Percentiles rank a stretch among this genome's conserved stretches.
These are phyloP conservation scores for Amyelois transitella DNA, from an alignment of 1,140 invertebrate genomes.

Conservation along the genomic window DNA sequence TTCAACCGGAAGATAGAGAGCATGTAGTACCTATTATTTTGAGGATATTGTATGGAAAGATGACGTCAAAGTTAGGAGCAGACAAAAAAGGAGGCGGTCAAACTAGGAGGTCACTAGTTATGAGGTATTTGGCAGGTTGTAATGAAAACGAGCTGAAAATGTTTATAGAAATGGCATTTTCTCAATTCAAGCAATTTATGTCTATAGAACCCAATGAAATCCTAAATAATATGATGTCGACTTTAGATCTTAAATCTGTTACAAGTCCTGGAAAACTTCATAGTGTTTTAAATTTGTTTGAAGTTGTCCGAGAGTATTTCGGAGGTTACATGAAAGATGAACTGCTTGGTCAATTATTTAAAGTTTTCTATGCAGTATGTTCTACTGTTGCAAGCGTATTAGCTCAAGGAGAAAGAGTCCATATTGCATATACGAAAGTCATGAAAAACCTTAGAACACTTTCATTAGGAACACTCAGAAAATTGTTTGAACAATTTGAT, in stretches of 20 bases:
- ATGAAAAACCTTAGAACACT: slow-evolving; percentile 81
- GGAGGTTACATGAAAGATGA: slow-evolving; percentile 82
- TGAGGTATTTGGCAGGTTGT: slow-evolving; percentile 90
- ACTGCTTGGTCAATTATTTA: slow-evolving; percentile 81
- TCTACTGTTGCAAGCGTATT: slow-evolving; percentile 78
- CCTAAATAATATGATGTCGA: slow-evolving; percentile 58
- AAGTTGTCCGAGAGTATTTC: slow-evolving; percentile 89
- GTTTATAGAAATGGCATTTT: slow-evolving; percentile 90
- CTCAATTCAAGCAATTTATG: slow-evolving; percentile 80
- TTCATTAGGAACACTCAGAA: slow-evolving; percentile 76
- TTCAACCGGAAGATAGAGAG: slow-evolving; percentile 83
- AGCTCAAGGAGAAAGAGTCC: slow-evolving; percentile 71
- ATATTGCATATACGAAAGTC: slow-evolving; percentile 77
- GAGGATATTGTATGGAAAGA: slow-evolving; percentile 92
- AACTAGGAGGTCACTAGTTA: slow-evolving; percentile 82
- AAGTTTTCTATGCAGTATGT: slow-evolving; percentile 82
- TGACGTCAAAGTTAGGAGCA: slow-evolving; percentile 84
- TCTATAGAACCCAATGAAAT: slow-evolving; percentile 66
- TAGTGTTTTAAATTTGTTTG: slow-evolving; percentile 85
- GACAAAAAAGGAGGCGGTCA: slow-evolving; percentile 83
- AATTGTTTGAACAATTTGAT: slow-evolving; percentile 88
- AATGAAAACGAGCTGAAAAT: slow-evolving; percentile 83
- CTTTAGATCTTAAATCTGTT: slow-evolving; percentile 77
- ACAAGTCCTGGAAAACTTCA: slow-evolving; percentile 83
- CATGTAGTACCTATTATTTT: slow-evolving; percentile 87